Conservation (phyloP, 2,113 vertebrate species). For the Apteryx mantelli region DNA sequence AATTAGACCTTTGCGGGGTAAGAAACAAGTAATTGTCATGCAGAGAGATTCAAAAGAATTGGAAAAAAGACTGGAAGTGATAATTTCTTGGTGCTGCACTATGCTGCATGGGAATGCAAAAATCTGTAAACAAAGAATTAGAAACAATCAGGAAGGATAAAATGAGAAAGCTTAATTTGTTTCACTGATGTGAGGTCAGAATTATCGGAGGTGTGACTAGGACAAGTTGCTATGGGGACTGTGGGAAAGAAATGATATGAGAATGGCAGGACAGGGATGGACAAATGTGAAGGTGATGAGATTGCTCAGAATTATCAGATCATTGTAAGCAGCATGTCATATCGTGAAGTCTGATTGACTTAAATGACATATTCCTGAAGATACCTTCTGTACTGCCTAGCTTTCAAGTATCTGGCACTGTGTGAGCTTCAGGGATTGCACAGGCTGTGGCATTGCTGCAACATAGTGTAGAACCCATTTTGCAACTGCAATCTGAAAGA, state of each 20-base stretch:
- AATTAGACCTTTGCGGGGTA: constrained; percentile 20
- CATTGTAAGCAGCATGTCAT: not conserved
- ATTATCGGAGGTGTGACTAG: not conserved
- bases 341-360: not conserved
- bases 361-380: not conserved
- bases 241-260: not conserved
- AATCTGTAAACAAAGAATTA: not conserved
- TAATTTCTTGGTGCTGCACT: not conserved
- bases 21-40: constrained; percentile 20
- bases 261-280: not conserved
- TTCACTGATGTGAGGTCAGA: not conserved
- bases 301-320: not conserved
- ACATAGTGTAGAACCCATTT: fast-evolving
- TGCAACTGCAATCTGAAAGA: not conserved
- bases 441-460: not conserved
- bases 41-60: not conserved
- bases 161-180: not conserved
- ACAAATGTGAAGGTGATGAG: not conserved
- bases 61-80: not conserved
- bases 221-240: not conserved
- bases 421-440: not conserved
- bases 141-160: not conserved
- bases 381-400: not conserved
- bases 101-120: not conserved
- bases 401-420: not conserved